These are phyloP conservation scores for Sandelia bainsii DNA, from an alignment of 2,797 vertebrate genomes.

Conservation along the genomic window DNA sequence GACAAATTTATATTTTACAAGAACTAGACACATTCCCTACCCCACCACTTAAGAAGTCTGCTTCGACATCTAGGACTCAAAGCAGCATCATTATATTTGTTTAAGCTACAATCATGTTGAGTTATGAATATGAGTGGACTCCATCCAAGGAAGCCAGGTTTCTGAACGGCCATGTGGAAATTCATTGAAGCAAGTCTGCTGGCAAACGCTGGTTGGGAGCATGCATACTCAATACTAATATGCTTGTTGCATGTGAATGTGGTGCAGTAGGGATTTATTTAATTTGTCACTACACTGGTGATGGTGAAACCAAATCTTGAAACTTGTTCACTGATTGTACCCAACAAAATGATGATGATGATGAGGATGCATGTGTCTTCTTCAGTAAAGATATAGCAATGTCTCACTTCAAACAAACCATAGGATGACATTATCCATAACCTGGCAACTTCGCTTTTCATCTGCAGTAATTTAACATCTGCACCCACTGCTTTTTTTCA, in stretches of 20 bases:
- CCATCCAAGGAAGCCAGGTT: constrained; percentile 32
- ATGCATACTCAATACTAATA: constrained; percentile 23
- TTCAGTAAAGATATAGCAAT: constrained; percentile 5
- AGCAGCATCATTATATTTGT: constrained; percentile 50
- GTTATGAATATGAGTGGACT: constrained; percentile 32
- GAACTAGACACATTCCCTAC: constrained; percentile 18
- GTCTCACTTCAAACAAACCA: constrained; percentile 28
- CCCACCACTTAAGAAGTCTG: constrained; percentile 16
- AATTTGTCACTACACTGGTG: constrained; percentile 14
- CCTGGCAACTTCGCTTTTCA: constrained; percentile 30
- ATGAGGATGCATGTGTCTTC: background rate
- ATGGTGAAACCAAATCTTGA: constrained; percentile 20
- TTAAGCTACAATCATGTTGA: constrained; percentile 34
- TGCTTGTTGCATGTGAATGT: constrained; percentile 34
- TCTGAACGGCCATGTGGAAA: constrained; percentile 48
- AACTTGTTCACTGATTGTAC: constrained; percentile 15
- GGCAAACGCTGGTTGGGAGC: constrained; percentile 20
- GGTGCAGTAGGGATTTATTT: constrained; percentile 39
- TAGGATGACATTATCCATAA: constrained; percentile 22
- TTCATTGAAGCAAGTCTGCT: constrained; percentile 39
- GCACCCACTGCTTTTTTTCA: background rate
- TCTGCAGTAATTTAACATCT: constrained; percentile 44
- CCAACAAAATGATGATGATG: background rate
- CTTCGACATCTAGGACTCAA: constrained; percentile 27
- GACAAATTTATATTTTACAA: constrained; percentile 42